Percentiles rank a stretch among this genome's conserved stretches.
Conservation (phyloP, 2,888 invertebrate genomes). For the Harpalus rufipes region DNA sequence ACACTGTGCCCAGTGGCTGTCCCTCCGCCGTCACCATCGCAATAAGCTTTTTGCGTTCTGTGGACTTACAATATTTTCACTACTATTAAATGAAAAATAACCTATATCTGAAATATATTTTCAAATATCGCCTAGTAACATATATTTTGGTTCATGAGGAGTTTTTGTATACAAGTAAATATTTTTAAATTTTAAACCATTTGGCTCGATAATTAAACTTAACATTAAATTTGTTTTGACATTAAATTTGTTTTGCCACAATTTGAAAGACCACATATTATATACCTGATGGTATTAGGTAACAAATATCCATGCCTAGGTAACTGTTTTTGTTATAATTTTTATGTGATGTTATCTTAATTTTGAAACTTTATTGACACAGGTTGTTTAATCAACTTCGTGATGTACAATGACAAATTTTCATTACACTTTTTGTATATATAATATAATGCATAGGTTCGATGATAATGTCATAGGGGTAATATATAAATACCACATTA, state of each 20-base stretch:
- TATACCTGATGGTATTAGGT: conserved; percentile 23
- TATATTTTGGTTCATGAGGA: conserved; percentile 69
- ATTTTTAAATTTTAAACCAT: conserved; percentile 68
- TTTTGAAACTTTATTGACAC: background rate
- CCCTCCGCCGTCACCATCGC: too few relatives aligned
- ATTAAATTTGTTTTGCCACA: conserved; percentile 67
- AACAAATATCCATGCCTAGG: conserved; percentile 59
- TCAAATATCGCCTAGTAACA: conserved; percentile 68
- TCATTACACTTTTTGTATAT: too few relatives aligned
- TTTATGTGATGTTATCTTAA: background rate
- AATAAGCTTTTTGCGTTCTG: conserved; percentile 69
- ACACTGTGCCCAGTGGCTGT: too few relatives aligned
- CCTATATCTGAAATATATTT: conserved; percentile 69
- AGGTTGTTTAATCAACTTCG: background rate
- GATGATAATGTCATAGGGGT: too few relatives aligned
- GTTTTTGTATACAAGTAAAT: conserved; percentile 66
- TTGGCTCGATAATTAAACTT: conserved; percentile 41
- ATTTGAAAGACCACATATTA: conserved; percentile 5
- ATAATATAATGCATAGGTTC: too few relatives aligned
- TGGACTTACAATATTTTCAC: conserved; percentile 62
- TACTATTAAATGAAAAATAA: conserved; percentile 69
- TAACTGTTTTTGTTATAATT: background rate
- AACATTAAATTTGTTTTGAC: conserved; percentile 67
- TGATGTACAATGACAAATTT: background rate
- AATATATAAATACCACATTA: too few relatives aligned